phyloP scores from a whole-genome alignment of 2,797 vertebrate species.

The Enteromius thamalakanensis region DNA sequence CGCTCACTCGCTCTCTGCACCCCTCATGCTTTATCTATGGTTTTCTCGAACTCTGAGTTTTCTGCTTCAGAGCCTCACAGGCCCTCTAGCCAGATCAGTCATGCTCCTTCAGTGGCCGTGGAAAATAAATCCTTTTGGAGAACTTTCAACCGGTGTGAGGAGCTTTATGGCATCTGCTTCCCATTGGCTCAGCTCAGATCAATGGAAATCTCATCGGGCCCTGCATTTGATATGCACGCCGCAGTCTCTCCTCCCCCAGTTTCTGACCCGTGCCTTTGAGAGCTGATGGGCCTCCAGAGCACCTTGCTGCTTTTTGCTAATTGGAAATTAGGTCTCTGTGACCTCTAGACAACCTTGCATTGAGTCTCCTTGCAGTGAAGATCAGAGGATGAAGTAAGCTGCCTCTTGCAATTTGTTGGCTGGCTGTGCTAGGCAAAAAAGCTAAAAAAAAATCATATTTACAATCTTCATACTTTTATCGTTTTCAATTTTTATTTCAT shows the following conservation, averaged over 20 bases:
- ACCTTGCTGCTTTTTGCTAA: conserved; percentile 48
- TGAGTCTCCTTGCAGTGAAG: conserved; percentile 36
- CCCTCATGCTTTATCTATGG: conserved; percentile 50
- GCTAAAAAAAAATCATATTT: background rate
- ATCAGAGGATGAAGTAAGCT: conserved; percentile 8
- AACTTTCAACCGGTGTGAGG: conserved; percentile 66
- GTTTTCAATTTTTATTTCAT: background rate
- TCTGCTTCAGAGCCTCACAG: conserved; percentile 70
- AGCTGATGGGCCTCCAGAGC: conserved; percentile 40
- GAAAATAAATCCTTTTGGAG: conserved; percentile 78
- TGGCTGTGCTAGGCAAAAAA: background rate
- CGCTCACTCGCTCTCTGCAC: conserved; percentile 59
- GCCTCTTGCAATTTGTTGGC: conserved; percentile 3
- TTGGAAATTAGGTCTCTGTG: conserved; percentile 56
- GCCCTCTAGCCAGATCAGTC: conserved; percentile 76
- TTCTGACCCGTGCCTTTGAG: conserved; percentile 65
- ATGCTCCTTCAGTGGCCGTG: conserved; percentile 71
- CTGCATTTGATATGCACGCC: conserved; percentile 67
- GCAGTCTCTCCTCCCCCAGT: conserved; percentile 60
- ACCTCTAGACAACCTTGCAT: conserved; percentile 43
- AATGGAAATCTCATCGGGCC: conserved; percentile 69
- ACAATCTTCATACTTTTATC: background rate
- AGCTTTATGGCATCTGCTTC: conserved; percentile 63
- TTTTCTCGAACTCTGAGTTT: conserved; percentile 67
- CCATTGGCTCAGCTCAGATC: conserved; percentile 67